Conservation (phyloP, 2,888 invertebrate genomes). For the Sisyra terminalis region DNA sequence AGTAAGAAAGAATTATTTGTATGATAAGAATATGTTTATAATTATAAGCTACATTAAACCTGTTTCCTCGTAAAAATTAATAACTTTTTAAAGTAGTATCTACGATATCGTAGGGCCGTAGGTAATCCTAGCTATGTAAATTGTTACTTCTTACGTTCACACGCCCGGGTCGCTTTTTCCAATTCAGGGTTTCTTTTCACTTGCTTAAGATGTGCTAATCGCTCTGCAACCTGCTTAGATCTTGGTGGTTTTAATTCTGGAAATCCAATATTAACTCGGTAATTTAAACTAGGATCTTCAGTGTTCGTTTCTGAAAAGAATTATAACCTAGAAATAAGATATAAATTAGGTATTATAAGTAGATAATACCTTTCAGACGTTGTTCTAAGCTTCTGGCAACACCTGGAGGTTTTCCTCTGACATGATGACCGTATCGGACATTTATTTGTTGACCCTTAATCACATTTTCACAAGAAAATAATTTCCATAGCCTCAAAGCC, state of each 20-base stretch:
- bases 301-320: constrained; percentile 26
- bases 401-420: constrained; percentile 56
- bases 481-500: constrained; percentile 5
- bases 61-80: too few relatives aligned
- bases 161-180: constrained; percentile 44
- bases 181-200: constrained; percentile 34
- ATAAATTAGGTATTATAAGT: not conserved
- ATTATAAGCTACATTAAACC: too few relatives aligned
- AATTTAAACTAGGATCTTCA: constrained; percentile 35
- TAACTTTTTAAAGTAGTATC: too few relatives aligned
- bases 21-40: too few relatives aligned
- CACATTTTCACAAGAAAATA: not conserved
- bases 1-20: too few relatives aligned
- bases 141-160: constrained; percentile 37
- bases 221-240: constrained; percentile 27
- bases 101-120: too few relatives aligned
- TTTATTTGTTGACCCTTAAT: not conserved
- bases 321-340: constrained; percentile 1
- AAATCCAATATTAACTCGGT: constrained; percentile 48
- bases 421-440: constrained; percentile 33
- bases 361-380: constrained; percentile 40
- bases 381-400: constrained; percentile 49
- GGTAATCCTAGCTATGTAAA: too few relatives aligned
- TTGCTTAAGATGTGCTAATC: constrained; percentile 36
- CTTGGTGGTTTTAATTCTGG: constrained; percentile 25